Evolutionary conservation across 2,113 vertebrate species (phyloP), one percentile per base, ranked within the genome.

Genomic region (Paramisgurnus dabryanus): DNA sequence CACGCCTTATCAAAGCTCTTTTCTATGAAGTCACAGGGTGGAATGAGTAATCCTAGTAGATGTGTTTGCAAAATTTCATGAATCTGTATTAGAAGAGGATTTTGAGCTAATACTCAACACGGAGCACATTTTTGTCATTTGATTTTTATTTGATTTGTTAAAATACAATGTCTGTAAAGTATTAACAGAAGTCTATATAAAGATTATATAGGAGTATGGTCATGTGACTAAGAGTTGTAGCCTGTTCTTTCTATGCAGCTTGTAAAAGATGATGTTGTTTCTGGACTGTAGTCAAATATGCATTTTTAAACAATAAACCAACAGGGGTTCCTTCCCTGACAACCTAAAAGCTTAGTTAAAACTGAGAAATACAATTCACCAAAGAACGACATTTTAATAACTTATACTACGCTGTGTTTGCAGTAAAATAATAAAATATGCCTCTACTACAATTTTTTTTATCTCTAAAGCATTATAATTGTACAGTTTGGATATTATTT

Each of bases 1-100:
- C 96, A 1, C 94, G 97, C 55, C 92, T 95, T 57, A 84, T 98
- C 82, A 97, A 95, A 89, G 95, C 95, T 0, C 90, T 98, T 74
- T 93, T 98, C 91, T 96, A 96, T 76, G 93, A 96, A 76, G 95
- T 99, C 78, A 94, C 90, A 39, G 94, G 94, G 34, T 98, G 96
- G 96, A 94, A 93, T 87, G 83, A 87, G 1, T 43, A 22, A 69
- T 39, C 47, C 13, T 49, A 7, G 17, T n/a, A 7, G 55, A 58
- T 18, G 18, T n/a, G 55, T 58, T 58, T 18, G 49, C 49, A 53
- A 50, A 15, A 75, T 43, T 10, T 50, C 45, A 39, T 18, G 40
- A 71, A 22, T 53, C 47, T 41, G 8, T 70, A 55, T 49, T 57
- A 41, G 50, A 72, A 58, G 27, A 41, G 40, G 8, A 57, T 71